Conservation (phyloP, 2,888 invertebrate species). For the Mamestra brassicae region DNA sequence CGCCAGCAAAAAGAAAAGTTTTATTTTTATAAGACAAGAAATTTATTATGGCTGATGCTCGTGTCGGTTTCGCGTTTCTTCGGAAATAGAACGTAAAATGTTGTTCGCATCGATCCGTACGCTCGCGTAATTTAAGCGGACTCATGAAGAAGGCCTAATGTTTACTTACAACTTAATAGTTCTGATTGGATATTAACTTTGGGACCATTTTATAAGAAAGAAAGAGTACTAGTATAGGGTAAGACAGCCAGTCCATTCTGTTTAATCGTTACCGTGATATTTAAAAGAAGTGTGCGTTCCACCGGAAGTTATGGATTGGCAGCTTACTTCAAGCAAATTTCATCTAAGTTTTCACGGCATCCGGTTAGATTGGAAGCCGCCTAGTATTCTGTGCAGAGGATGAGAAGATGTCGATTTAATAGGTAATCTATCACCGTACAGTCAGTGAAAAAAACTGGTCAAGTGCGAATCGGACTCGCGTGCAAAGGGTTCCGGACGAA, state of each 20-base stretch:
- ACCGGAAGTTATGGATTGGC: too few species aligned
- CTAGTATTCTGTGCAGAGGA: too few species aligned
- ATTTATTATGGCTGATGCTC: slow-evolving; percentile 89
- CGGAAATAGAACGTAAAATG: slow-evolving; percentile 87
- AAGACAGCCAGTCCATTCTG: too few species aligned
- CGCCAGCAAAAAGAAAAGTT: slow-evolving; percentile 89
- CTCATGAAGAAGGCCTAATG: slow-evolving; percentile 55
- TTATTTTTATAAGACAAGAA: slow-evolving; percentile 91
- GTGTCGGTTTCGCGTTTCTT: slow-evolving; percentile 88
- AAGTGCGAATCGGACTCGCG: too few species aligned
- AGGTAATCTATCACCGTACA: neutral
- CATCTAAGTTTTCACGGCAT: neutral
- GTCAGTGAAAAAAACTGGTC: too few species aligned
- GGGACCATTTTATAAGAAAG: neutral
- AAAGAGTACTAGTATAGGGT: neutral
- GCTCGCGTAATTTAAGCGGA: slow-evolving; percentile 62
- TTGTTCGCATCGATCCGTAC: slow-evolving; percentile 78
- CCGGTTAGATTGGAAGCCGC: neutral
- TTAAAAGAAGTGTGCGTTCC: too few species aligned
- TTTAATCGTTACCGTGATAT: too few species aligned
- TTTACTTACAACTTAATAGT: slow-evolving; percentile 36
- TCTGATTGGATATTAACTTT: slow-evolving; percentile 1
- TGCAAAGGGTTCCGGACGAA: too few species aligned
- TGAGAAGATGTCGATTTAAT: neutral
- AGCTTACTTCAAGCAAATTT: too few species aligned